Conservation (phyloP, 2,888 invertebrate species). For the Andrena haemorrhoa region DNA sequence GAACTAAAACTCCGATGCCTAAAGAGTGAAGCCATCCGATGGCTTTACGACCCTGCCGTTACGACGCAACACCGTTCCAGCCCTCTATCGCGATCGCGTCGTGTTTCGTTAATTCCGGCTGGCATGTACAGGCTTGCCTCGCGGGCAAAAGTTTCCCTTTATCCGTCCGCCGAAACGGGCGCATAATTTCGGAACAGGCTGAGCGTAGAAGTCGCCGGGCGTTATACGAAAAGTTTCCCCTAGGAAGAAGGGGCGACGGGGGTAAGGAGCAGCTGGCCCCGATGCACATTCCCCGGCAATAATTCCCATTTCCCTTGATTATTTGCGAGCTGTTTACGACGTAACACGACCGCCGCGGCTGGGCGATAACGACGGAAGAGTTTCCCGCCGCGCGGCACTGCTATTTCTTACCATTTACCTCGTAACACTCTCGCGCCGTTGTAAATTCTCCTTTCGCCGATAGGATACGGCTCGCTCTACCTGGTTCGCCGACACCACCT, state of each 20-base stretch:
- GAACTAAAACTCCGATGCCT: too few species aligned
- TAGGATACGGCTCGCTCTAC: conserved; percentile 17
- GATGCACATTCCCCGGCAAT: conserved; percentile 59
- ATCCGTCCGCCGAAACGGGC: conserved; percentile 57
- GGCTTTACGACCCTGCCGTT: too few species aligned
- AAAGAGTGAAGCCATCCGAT: too few species aligned
- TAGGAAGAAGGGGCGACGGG: conserved; percentile 29
- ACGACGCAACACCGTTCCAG: background rate
- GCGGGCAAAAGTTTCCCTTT: conserved; percentile 55
- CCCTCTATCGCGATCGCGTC: conserved; percentile 15
- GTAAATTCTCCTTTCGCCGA: conserved; percentile 71
- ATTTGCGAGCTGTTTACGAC: conserved; percentile 73
- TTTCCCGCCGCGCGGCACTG: conserved; percentile 45
- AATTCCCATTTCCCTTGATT: conserved; percentile 70
- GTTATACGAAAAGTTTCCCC: conserved; percentile 71
- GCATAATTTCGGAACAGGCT: conserved; percentile 61
- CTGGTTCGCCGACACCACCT: background rate
- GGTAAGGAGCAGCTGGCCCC: conserved; percentile 46
- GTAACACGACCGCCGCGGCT: conserved; percentile 56
- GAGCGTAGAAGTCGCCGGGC: conserved; percentile 43
- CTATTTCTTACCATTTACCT: conserved; percentile 69
- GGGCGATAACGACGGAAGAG: conserved; percentile 65
- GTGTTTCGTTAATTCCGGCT: conserved; percentile 27
- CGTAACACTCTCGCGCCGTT: conserved; percentile 48
- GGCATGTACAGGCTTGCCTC: conserved; percentile 18